Conservation (phyloP, 2,113 vertebrate genomes). For the Rhinolophus sinicus region DNA sequence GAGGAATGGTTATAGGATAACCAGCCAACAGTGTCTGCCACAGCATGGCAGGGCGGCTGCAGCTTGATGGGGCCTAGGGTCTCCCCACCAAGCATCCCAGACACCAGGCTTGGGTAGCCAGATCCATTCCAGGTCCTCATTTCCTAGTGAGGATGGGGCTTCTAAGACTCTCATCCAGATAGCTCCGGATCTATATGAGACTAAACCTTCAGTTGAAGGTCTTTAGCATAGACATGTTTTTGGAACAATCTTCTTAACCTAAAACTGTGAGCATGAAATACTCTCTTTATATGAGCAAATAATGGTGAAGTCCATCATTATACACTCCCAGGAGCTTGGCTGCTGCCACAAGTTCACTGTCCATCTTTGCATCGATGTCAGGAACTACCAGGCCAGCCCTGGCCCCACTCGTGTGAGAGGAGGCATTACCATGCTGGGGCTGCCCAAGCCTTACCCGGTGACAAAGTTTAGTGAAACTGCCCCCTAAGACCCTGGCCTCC, state of each 20-base stretch:
- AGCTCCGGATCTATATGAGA: neutral
- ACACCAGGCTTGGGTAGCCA: neutral
- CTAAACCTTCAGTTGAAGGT: neutral
- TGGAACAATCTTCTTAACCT: neutral
- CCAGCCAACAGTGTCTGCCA: neutral
- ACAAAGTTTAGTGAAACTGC: neutral
- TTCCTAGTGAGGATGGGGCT: neutral
- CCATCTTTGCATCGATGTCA: neutral
- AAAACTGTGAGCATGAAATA: neutral
- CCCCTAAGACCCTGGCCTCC: neutral
- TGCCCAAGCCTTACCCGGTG: neutral
- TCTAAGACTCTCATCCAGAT: neutral
- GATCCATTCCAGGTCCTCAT: conserved; percentile 1
- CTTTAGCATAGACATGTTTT: conserved; percentile 1
- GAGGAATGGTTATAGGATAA: neutral
- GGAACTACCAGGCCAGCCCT: neutral
- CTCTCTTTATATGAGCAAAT: neutral
- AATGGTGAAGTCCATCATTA: neutral
- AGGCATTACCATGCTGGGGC: neutral
- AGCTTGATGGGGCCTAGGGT: neutral
- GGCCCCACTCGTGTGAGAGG: neutral
- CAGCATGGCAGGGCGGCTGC: neutral
- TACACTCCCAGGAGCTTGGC: neutral
- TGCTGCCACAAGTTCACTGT: neutral
- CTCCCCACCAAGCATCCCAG: neutral